A percentile compares a stretch with the other conserved stretches of the same genome.
phyloP scores from a whole-genome alignment of 2,888 invertebrate genomes.

The Eupithecia pulchellata region DNA sequence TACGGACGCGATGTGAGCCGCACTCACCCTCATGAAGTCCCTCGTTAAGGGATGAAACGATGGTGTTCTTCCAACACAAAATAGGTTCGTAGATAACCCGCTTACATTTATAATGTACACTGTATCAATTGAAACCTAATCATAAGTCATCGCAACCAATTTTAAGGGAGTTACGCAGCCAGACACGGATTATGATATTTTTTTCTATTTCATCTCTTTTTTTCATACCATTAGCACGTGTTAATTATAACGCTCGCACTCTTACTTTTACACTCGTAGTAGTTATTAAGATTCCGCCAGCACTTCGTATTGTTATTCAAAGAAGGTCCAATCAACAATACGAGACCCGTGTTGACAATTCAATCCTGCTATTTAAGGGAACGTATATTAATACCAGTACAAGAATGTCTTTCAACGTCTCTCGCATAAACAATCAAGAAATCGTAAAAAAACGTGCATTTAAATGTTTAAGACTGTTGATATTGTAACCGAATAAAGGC shows the following conservation, averaged over 20 bases:
- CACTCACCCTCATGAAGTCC: too few species aligned
- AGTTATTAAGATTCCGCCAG: slow-evolving; percentile 42
- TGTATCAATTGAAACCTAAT: too few species aligned
- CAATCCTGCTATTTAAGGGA: slow-evolving; percentile 46
- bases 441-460: slow-evolving; percentile 35
- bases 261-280: slow-evolving; percentile 42
- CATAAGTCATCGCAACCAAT: neutral
- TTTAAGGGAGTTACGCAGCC: too few species aligned
- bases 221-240: slow-evolving; percentile 28
- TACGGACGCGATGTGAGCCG: too few species aligned
- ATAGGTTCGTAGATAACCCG: too few species aligned
- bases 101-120: too few species aligned
- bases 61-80: too few species aligned
- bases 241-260: slow-evolving; percentile 35
- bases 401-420: slow-evolving; percentile 27
- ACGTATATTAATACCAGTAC: slow-evolving; percentile 42
- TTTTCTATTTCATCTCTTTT: neutral
- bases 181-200: too few species aligned
- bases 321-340: slow-evolving; percentile 44
- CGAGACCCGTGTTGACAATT: slow-evolving; percentile 47
- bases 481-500: slow-evolving; percentile 40
- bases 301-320: slow-evolving; percentile 43
- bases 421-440: slow-evolving; percentile 37
- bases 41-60: too few species aligned
- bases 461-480: slow-evolving; percentile 39